Base-by-base conservation (phyloP, 2,797 vertebrate species). In the Anniella stebbinsi region DNA sequence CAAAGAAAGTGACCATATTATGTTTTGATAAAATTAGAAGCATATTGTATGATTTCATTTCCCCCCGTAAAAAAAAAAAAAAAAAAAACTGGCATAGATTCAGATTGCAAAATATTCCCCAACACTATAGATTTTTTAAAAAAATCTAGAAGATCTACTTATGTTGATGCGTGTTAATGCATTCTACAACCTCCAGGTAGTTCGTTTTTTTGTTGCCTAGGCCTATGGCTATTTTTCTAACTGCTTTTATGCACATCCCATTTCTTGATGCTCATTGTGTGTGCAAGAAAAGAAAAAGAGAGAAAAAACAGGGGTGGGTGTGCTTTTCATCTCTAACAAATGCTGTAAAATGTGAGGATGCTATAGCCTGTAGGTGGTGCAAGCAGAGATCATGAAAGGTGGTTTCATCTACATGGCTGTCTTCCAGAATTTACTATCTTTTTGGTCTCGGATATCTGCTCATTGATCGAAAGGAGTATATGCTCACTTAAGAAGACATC, bases 381-480 rank as follows among this genome's bases (percentile, higher is more conserved):
- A 60, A 30, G 63, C 82, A 30, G 54, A 38, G 51, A 36, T 86
- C 17, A 66, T 36, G 38, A 87, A 72, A 28, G 86, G 7, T 67
- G 72, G 18, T 41, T 77, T 81, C 75, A n/a, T 82, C 88, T 82
- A 78, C 66, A 85, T 54, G 91, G 84, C 30, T 75, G 36, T 77
- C 81, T 63, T 36, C 54, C 25, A 89, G 72, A 84, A 76, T 67
- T 66, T 76, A 48, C 70, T 51, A 1, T 89, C 72, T 76, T 84
- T 76, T 33, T 54, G 36, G 15, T 70, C 63, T 83, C 2, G 9
- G 15, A 57, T 88, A 28, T 21, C n/a, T 89, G 9, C 41, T 21
- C 8, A 30, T 30, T 73, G 28, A 87, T 51, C 80, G 11, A 28
- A 38, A 88, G 11, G 33, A n/a, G 87, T 18, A 67, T 30, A 2